Conservation (phyloP, 2,797 vertebrate genomes). For the Argyrosomus regius region DNA sequence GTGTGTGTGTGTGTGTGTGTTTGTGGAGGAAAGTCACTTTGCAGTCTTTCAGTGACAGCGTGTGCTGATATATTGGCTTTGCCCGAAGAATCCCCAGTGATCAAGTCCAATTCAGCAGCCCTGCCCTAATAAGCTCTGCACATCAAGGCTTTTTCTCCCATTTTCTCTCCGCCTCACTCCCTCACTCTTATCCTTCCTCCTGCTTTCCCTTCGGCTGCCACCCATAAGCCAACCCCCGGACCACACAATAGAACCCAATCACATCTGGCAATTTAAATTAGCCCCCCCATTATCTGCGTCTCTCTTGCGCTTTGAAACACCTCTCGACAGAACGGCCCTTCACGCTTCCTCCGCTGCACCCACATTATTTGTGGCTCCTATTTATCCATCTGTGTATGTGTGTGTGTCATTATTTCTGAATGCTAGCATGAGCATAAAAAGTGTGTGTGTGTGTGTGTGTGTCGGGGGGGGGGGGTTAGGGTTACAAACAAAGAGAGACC, state of each 20-base stretch:
- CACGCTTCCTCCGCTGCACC: constrained; percentile 10
- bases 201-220: constrained; percentile 56
- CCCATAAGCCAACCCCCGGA: constrained; percentile 63
- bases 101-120: constrained; percentile 72
- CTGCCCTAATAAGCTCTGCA: constrained; percentile 71
- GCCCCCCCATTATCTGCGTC: constrained; percentile 57
- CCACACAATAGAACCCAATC: constrained; percentile 73
- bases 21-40: constrained; percentile 28
- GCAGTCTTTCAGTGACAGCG: constrained; percentile 27
- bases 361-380: constrained; percentile 50
- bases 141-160: constrained; percentile 60
- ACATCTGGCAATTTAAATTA: constrained; percentile 73
- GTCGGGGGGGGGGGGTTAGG: background rate
- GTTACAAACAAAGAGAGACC: constrained; percentile 36
- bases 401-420: constrained; percentile 59
- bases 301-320: constrained; percentile 54
- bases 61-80: constrained; percentile 67
- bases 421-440: constrained; percentile 35
- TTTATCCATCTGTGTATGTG: constrained; percentile 37
- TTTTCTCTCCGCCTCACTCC: constrained; percentile 7
- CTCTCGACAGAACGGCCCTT: constrained; percentile 29
- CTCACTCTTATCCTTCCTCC: constrained; percentile 57
- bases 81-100: constrained; percentile 69
- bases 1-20: constrained; percentile 16
- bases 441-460: too few relatives aligned